Evolutionary conservation across 2,888 invertebrate species (phyloP).

Genomic region (Eucriotettix oculatus): DNA sequence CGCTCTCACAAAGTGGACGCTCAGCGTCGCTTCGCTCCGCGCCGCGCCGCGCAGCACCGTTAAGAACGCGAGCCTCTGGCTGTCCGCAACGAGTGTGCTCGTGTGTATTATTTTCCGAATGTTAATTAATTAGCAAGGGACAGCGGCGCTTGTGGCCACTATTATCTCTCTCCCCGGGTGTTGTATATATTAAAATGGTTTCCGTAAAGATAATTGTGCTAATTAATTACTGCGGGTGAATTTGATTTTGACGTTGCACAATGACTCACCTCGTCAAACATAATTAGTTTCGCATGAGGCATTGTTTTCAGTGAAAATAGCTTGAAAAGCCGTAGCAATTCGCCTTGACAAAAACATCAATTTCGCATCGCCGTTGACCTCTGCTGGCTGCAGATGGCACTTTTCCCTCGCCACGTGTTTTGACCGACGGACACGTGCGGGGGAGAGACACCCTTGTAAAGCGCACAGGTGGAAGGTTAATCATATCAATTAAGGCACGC

Average conservation of each 20-base stretch:
- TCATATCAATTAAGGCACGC: too few species aligned
- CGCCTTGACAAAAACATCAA: neutral
- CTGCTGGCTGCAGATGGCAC: too few species aligned
- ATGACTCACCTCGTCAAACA: neutral
- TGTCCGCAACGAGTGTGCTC: neutral
- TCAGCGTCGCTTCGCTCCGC: too few species aligned
- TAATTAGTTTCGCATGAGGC: neutral
- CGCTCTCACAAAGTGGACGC: too few species aligned
- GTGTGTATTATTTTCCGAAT: neutral
- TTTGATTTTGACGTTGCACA: neutral
- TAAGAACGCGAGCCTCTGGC: neutral
- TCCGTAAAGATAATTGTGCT: neutral
- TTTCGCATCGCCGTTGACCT: neutral
- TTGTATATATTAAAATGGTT: neutral
- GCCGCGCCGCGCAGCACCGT: too few species aligned
- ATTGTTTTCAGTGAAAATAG: neutral
- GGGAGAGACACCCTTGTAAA: too few species aligned
- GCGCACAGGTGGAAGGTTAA: too few species aligned
- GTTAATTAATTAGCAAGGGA: neutral
- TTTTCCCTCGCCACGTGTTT: too few species aligned
- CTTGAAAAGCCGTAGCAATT: neutral
- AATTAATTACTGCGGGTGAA: neutral
- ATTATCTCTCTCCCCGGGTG: too few species aligned
- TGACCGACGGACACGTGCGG: too few species aligned
- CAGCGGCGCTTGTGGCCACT: too few species aligned